Conservation (phyloP, 2,797 vertebrate genomes). For the Catostomus latipinnis region DNA sequence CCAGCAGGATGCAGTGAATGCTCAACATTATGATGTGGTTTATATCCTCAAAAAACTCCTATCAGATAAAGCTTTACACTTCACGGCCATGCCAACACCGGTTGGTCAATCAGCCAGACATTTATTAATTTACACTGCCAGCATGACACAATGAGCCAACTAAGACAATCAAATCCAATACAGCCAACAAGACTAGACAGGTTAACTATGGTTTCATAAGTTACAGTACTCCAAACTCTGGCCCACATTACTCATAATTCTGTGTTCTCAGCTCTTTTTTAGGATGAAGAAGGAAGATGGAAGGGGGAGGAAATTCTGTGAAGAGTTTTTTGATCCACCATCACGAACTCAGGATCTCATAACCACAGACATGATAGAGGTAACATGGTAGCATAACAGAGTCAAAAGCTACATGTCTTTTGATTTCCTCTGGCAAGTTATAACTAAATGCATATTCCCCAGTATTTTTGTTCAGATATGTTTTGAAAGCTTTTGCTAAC, state of each 20-base stretch:
- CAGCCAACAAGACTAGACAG: too few relatives aligned
- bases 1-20: slow-evolving; percentile 82
- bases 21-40: slow-evolving; percentile 86
- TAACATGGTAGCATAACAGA: slow-evolving; percentile 59
- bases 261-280: slow-evolving; percentile 79
- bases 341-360: slow-evolving; percentile 85
- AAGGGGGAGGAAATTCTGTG: slow-evolving; percentile 63
- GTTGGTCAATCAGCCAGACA: slow-evolving; percentile 67
- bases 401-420: too few relatives aligned
- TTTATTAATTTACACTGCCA: neutral
- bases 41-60: slow-evolving; percentile 84
- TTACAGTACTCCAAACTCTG: neutral
- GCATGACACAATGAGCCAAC: neutral
- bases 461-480: neutral
- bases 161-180: neutral
- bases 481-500: neutral
- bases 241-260: neutral
- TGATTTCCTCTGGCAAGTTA: neutral
- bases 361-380: slow-evolving; percentile 85
- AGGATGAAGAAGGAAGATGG: slow-evolving; percentile 75
- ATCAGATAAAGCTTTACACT: slow-evolving; percentile 85
- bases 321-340: slow-evolving; percentile 84
- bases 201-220: too few relatives aligned
- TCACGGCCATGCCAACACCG: slow-evolving; percentile 86
- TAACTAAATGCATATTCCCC: neutral